Evolutionary conservation across 1,140 invertebrate genomes (phyloP).

Genomic region (Drosophila prosaltans): DNA sequence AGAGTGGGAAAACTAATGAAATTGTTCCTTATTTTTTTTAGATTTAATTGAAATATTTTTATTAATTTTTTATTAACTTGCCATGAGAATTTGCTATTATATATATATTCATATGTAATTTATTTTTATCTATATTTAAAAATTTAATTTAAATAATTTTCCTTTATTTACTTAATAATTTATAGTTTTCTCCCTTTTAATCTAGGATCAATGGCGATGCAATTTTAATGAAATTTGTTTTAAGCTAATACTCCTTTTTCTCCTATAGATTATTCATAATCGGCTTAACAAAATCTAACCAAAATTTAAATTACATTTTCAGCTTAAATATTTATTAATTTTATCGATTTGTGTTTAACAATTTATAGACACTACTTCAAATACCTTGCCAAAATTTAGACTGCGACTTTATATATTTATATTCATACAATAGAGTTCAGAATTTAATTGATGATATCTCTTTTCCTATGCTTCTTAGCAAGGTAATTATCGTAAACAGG

Average conservation of each 20-base stretch:
- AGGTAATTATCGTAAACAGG: slow-evolving; percentile 31
- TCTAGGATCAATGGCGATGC: too few species aligned
- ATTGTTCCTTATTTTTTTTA: not conserved
- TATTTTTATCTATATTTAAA: not conserved
- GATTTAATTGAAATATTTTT: not conserved
- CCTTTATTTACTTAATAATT: too few species aligned
- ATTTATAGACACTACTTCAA: too few species aligned
- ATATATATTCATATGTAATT: not conserved
- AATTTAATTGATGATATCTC: too few species aligned
- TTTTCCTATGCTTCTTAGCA: slow-evolving; percentile 7
- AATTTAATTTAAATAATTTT: not conserved
- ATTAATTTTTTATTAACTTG: not conserved
- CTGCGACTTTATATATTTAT: not conserved
- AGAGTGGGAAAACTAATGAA: not conserved
- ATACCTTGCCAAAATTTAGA: slow-evolving; percentile 14
- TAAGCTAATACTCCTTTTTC: too few species aligned
- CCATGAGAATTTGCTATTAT: slow-evolving; percentile 16
- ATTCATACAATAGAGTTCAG: too few species aligned
- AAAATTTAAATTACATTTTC: not conserved
- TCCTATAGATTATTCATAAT: too few species aligned
- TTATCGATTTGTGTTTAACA: too few species aligned
- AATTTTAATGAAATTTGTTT: too few species aligned
- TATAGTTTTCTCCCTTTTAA: not conserved
- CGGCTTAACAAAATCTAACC: not conserved
- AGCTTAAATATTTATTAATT: not conserved